Conservation (phyloP, 2,113 vertebrate genomes). For the Syrmaticus mikado region DNA sequence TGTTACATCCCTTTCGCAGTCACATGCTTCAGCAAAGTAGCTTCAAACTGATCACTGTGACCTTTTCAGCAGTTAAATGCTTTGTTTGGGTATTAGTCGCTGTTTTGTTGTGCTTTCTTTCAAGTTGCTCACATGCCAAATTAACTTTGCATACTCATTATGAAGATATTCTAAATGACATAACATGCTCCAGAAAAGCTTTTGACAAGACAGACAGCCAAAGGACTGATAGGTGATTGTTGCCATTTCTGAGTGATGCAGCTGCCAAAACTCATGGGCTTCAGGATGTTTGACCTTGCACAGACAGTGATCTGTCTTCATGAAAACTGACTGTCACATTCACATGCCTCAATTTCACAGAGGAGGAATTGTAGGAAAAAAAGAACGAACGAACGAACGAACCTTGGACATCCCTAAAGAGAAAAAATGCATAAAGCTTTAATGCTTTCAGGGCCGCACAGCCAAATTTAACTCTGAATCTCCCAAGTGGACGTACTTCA, state of each 20-base stretch:
- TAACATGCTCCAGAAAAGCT: slow-evolving; percentile 36
- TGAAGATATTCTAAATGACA: slow-evolving; percentile 29
- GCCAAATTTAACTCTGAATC: slow-evolving; percentile 69
- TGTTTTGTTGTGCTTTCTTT: no score
- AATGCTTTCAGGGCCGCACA: slow-evolving; percentile 25
- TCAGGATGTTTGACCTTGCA: slow-evolving; percentile 79
- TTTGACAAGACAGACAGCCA: slow-evolving; percentile 39
- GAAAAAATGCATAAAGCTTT: slow-evolving; percentile 72
- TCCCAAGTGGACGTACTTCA: slow-evolving; percentile 22
- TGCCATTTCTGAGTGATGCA: slow-evolving; percentile 74
- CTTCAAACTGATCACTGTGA: not conserved
- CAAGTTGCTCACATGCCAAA: not conserved
- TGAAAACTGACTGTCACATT: slow-evolving; percentile 75
- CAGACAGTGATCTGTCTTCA: slow-evolving; percentile 81
- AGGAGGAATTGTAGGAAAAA: slow-evolving; percentile 57
- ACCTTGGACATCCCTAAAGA: slow-evolving; percentile 74
- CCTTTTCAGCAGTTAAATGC: not conserved
- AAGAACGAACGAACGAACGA: slow-evolving; percentile 29
- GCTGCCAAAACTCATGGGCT: slow-evolving; percentile 70
- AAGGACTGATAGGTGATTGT: slow-evolving; percentile 59
- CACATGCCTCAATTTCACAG: slow-evolving; percentile 79
- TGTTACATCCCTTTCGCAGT: not conserved
- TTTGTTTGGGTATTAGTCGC: not conserved
- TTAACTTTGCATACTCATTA: not conserved
- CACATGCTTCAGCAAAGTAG: not conserved